Conservation (phyloP, 2,888 invertebrate genomes). For the Podabrus alpinus region DNA sequence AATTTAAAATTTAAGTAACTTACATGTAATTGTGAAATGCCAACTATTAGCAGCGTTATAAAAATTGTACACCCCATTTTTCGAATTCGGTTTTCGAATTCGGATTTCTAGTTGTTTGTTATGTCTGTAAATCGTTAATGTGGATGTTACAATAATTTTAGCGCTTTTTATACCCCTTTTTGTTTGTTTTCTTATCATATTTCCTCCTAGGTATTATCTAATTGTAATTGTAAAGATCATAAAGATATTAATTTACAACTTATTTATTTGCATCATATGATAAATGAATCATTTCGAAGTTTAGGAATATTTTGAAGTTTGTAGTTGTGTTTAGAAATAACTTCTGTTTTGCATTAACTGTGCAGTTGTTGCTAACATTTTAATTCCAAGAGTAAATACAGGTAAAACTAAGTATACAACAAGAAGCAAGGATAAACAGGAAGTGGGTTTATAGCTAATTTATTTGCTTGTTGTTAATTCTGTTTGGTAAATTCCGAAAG, state of each 20-base stretch:
- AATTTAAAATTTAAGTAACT: not conserved
- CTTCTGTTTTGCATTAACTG: too few species aligned
- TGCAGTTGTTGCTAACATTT: too few species aligned
- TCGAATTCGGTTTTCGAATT: too few species aligned
- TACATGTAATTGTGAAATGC: slow-evolving; percentile 7
- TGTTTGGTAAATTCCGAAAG: not conserved
- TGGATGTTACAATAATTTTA: not conserved
- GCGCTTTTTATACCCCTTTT: not conserved
- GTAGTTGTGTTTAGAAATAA: not conserved
- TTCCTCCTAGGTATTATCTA: not conserved
- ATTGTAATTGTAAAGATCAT: not conserved
- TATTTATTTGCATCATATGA: not conserved
- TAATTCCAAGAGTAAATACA: too few species aligned
- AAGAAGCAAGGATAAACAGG: too few species aligned
- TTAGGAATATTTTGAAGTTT: not conserved
- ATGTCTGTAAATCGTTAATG: not conserved
- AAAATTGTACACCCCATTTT: not conserved
- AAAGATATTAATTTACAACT: not conserved
- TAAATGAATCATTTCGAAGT: too few species aligned
- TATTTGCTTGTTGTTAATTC: not conserved
- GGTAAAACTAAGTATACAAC: too few species aligned
- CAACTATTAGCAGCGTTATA: not conserved
- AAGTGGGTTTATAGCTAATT: too few species aligned
- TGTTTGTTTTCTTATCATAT: not conserved
- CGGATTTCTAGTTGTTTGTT: not conserved